A percentile compares a stretch with the other conserved stretches of the same genome.
Conservation (phyloP, 2,888 invertebrate species). For the Cremastinae sp. region DNA sequence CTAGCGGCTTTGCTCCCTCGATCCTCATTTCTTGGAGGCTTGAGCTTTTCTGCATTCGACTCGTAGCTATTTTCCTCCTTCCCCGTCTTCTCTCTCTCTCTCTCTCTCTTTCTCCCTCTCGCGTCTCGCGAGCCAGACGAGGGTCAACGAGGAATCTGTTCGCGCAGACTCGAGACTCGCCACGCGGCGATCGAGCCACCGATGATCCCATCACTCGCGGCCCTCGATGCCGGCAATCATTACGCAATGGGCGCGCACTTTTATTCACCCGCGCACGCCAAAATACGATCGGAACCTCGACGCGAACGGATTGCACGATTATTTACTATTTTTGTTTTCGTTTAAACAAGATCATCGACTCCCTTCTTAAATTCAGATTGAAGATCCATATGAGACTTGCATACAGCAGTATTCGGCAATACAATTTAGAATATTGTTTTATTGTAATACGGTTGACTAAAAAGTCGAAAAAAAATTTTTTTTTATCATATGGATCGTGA, state of each 20-base stretch:
- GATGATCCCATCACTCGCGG: not conserved
- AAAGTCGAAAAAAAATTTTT: no score
- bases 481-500: no score
- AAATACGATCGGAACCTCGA: not conserved
- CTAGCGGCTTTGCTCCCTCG: conserved; percentile 35
- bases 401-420: no score
- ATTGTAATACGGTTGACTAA: no score
- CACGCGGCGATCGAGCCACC: conserved; percentile 35
- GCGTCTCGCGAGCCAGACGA: conserved; percentile 1
- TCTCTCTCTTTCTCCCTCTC: not conserved
- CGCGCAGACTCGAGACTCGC: conserved; percentile 25
- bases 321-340: no score
- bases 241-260: conserved; percentile 31
- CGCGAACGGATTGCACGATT: not conserved
- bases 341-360: no score
- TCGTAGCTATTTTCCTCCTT: conserved; percentile 7
- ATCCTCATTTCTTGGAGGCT: conserved; percentile 43
- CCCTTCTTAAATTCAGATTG: no score
- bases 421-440: no score
- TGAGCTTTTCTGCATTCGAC: conserved; percentile 40
- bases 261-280: not conserved
- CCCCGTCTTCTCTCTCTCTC: conserved; percentile 4
- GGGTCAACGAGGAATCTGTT: not conserved
- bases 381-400: no score
- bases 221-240: conserved; percentile 28